A percentile compares a stretch with the other conserved stretches of the same genome.
These are phyloP conservation scores for Fulica atra DNA, from an alignment of 2,113 vertebrate genomes.

Conservation along the genomic window DNA sequence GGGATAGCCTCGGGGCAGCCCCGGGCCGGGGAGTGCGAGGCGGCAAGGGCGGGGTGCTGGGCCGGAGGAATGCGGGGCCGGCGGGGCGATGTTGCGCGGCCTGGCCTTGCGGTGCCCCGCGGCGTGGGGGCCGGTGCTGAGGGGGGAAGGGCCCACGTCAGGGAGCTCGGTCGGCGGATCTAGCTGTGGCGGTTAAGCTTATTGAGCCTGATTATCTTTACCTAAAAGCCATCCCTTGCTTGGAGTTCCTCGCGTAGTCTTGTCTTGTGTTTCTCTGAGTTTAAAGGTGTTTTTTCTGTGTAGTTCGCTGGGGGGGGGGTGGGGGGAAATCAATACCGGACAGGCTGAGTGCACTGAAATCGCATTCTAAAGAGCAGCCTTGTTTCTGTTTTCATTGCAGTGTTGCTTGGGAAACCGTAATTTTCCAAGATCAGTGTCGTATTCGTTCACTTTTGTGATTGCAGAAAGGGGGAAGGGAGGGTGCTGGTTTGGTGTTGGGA, in stretches of 20 bases:
- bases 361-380: background rate
- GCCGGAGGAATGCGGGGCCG: too few species aligned
- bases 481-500: background rate
- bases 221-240: background rate
- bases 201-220: accelerated
- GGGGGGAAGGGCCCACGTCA: too few species aligned
- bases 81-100: accelerated
- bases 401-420: background rate
- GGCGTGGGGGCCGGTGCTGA: background rate
- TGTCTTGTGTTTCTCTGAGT: too few species aligned
- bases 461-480: background rate
- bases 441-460: background rate
- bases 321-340: background rate
- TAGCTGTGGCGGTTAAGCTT: accelerated
- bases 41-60: too few species aligned
- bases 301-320: accelerated
- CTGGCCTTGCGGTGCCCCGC: background rate
- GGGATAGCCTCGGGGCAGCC: background rate
- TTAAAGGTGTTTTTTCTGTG: background rate
- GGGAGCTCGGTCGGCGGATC: background rate
- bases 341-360: background rate
- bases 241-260: background rate
- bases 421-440: background rate
- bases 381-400: background rate
- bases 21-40: too few species aligned